Percentiles rank a stretch among this genome's conserved stretches.
These are phyloP conservation scores for Sakesphorus luctuosus DNA, from an alignment of 2,113 vertebrate species.

Conservation along the genomic window DNA sequence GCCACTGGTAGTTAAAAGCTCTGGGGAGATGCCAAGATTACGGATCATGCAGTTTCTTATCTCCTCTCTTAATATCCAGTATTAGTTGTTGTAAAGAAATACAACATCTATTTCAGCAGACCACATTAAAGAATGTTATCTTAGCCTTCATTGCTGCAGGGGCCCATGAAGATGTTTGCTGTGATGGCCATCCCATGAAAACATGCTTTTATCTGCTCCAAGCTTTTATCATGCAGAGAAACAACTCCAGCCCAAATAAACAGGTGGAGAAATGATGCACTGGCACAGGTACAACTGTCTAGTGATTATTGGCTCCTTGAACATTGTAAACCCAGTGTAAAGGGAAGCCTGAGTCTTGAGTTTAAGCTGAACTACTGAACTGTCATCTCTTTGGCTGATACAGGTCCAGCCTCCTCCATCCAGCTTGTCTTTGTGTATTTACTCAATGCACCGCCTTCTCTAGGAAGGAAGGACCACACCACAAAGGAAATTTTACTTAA, in stretches of 20 bases:
- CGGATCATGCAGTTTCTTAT: background rate
- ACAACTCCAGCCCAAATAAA: background rate
- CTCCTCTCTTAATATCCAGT: background rate
- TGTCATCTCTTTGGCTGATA: background rate
- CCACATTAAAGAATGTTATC: background rate
- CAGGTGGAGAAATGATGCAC: background rate
- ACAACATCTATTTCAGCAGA: background rate
- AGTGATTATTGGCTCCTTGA: background rate
- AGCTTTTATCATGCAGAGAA: background rate
- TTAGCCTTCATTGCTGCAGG: background rate
- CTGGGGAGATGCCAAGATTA: background rate
- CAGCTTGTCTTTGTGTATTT: background rate
- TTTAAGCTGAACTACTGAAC: background rate
- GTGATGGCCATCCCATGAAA: background rate
- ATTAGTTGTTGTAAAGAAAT: background rate
- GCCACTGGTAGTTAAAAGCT: background rate
- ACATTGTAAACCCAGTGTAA: fast-evolving
- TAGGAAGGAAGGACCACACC: background rate
- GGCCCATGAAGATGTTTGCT: fast-evolving
- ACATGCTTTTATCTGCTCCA: background rate
- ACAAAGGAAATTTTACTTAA: background rate
- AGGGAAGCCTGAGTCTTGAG: background rate
- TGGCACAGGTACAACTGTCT: background rate
- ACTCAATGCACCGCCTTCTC: background rate
- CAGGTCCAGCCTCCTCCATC: background rate